These are phyloP conservation scores for Gambelia wislizenii DNA, from an alignment of 2,797 vertebrate species.

Conservation along the genomic window DNA sequence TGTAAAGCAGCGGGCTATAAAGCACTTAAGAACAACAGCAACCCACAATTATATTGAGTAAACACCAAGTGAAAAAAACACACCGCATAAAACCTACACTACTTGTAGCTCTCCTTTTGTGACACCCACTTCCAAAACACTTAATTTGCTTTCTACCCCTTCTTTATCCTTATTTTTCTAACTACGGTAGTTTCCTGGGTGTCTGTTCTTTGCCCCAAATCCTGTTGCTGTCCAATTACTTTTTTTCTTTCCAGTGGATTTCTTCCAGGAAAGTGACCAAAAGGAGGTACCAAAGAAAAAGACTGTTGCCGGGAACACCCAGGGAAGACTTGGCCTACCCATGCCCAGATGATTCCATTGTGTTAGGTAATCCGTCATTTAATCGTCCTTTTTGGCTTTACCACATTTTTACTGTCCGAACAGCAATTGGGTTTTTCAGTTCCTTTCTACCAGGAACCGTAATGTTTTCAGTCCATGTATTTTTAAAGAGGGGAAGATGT, in stretches of 20 bases:
- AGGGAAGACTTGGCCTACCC: not conserved
- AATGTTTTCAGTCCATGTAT: not conserved
- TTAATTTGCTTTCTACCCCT: not conserved
- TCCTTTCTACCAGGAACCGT: not conserved
- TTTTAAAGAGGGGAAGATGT: not conserved
- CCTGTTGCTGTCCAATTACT: not conserved
- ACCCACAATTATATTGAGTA: not conserved
- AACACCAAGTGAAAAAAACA: not conserved
- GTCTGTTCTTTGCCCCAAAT: not conserved
- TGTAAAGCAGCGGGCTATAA: not conserved
- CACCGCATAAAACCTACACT: not conserved
- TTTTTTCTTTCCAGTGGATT: not conserved
- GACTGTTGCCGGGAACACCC: conserved; percentile 3
- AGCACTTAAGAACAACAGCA: not conserved
- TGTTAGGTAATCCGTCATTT: not conserved
- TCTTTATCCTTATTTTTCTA: not conserved
- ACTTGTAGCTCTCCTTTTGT: not conserved
- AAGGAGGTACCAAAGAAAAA: not conserved
- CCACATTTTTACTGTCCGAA: not conserved
- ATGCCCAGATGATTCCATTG: not conserved
- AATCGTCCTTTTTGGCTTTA: not conserved
- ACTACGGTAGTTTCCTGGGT: not conserved
- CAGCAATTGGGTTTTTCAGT: not conserved
- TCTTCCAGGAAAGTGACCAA: conserved; percentile 16
- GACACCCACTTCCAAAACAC: too few relatives aligned